A percentile compares a stretch with the other conserved stretches of the same genome.
phyloP scores from a whole-genome alignment of 1,140 invertebrate species.

The Drosophila pachea region DNA sequence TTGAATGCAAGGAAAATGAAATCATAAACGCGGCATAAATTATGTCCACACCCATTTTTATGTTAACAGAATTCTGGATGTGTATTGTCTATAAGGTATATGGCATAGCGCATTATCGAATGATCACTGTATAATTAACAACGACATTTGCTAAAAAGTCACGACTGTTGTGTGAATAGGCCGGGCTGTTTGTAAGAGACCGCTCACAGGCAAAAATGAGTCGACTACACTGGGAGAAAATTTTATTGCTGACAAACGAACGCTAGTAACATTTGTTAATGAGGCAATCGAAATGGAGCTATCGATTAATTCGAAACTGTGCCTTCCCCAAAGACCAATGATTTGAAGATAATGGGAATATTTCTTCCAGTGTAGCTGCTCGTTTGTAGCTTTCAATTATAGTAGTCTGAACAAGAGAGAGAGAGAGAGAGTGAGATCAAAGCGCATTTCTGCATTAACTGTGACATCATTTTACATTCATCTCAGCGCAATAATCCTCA shows the following conservation, averaged over 20 bases:
- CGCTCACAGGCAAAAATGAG: neutral
- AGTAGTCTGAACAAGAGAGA: neutral
- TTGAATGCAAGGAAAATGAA: neutral
- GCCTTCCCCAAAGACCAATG: neutral
- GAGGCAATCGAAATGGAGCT: too few species aligned
- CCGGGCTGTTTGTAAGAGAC: neutral
- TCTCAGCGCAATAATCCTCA: neutral
- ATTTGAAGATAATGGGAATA: neutral
- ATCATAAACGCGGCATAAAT: conserved; percentile 4
- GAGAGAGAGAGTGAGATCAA: conserved; percentile 12
- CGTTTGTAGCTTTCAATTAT: neutral
- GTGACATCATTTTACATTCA: conserved; percentile 15
- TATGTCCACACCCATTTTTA: neutral
- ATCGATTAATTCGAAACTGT: neutral
- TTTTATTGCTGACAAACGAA: neutral
- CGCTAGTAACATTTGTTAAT: too few species aligned
- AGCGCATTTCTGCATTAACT: conserved; percentile 15
- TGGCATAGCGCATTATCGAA: conserved; percentile 8
- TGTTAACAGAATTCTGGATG: conserved; percentile 1
- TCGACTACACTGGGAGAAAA: neutral
- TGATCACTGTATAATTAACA: conserved; percentile 16
- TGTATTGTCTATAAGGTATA: neutral
- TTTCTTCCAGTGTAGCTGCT: neutral
- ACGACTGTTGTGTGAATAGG: conserved; percentile 18
- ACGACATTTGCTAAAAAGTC: conserved; percentile 14